Base-by-base conservation (phyloP, 2,888 invertebrate genomes). In the Eupithecia centaureata region DNA sequence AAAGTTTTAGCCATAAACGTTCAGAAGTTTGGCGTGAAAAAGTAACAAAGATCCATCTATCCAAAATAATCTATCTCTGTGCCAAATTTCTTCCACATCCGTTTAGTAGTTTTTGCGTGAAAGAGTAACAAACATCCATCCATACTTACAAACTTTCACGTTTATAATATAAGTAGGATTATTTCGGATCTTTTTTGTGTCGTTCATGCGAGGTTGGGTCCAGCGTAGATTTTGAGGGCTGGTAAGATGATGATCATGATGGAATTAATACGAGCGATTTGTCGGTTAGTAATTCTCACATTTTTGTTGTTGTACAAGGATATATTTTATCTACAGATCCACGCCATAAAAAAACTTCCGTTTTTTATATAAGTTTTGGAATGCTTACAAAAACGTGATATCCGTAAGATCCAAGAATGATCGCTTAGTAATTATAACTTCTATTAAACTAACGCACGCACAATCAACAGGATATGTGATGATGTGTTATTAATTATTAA, bases 341-440 rank as follows among this genome's bases (percentile, higher is more conserved):
- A 10, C 42, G 10, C 18, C 22, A 7, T 47, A 47, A 42, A 38
- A 42, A n/a, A n/a, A n/a, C n/a, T n/a, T n/a, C n/a, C n/a, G n/a
- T n/a, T n/a, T n/a, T n/a, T n/a, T n/a, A n/a, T n/a, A n/a, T n/a
- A n/a, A n/a, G n/a, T n/a, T n/a, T n/a, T n/a, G n/a, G 18, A 42
- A 38, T 42, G 87, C 84, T 85, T 75, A 81, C 80, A 89, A 90
- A 89, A 89, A 88, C 79, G 42, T 72, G 62, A 18, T n/a, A n/a
- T 51, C 51, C 25, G 51, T 25, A 25, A 51, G 22, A 51, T 25
- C 51, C 22, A 10, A 22, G 47, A 18, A 85, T 81, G 86, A 86
- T 42, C 18, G 87, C 87, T 87, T 81, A 68, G 86, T 82, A 82
- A 82, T 84, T 81, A 75, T 79, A 77, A 61, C 77, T 60, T 52